Conservation (phyloP, 2,888 invertebrate species). For the Calameuta pallipes region DNA sequence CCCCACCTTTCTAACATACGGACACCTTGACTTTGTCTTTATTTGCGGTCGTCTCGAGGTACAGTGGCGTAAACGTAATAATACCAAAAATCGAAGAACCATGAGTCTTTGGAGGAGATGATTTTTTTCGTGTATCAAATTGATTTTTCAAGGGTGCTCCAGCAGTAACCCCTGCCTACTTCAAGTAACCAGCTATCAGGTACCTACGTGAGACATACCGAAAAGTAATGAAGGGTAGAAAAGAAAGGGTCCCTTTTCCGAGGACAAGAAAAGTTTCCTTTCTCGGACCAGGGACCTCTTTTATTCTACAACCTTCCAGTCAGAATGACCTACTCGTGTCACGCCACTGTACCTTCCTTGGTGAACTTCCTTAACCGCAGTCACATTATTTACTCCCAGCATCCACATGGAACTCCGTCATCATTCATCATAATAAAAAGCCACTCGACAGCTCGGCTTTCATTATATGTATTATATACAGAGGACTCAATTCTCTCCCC, state of each 20-base stretch:
- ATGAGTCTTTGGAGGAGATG: too few relatives aligned
- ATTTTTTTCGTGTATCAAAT: background rate
- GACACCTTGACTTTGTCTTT: conserved; percentile 27
- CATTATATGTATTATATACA: conserved; percentile 22
- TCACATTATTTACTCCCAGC: conserved; percentile 28
- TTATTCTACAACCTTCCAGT: background rate
- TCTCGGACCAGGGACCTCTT: background rate
- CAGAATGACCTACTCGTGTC: background rate
- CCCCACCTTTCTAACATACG: conserved; percentile 9
- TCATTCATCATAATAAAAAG: conserved; percentile 47
- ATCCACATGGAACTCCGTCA: conserved; percentile 30
- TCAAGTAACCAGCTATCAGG: background rate
- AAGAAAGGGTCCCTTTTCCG: background rate
- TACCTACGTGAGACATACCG: background rate
- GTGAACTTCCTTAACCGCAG: conserved; percentile 20
- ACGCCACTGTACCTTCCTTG: background rate
- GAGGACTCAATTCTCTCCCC: background rate
- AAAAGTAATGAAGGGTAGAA: background rate
- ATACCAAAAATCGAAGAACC: background rate
- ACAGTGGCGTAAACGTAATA: conserved; percentile 10
- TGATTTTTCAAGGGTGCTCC: background rate
- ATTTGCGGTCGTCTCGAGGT: conserved; percentile 31
- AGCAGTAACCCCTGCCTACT: background rate
- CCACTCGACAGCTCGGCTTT: conserved; percentile 31
- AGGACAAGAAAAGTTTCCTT: background rate